These are phyloP conservation scores for Napeogenes inachia DNA, from an alignment of 2,888 invertebrate species.

Conservation along the genomic window DNA sequence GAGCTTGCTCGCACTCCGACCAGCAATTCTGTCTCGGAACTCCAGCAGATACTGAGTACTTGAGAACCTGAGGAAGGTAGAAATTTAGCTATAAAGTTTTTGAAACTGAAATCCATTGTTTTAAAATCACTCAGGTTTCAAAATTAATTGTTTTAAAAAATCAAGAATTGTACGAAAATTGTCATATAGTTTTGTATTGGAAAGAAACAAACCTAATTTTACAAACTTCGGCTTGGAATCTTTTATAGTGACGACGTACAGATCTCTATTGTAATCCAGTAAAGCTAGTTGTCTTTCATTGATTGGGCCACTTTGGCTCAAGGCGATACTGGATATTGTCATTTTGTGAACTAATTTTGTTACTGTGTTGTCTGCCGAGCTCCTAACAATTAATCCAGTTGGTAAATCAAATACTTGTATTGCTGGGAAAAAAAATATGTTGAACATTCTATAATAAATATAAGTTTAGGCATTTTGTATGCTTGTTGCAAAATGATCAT, in stretches of 20 bases:
- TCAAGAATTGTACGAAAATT: too few species aligned
- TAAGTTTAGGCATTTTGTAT: too few species aligned
- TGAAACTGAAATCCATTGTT: too few species aligned
- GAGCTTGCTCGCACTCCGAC: conserved; percentile 66
- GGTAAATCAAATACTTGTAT: conserved; percentile 91
- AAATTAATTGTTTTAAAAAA: too few species aligned
- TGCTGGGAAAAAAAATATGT: conserved; percentile 43
- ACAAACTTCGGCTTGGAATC: conserved; percentile 80
- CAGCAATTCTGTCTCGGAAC: conserved; percentile 64
- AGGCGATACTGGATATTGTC: conserved; percentile 87
- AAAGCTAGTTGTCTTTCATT: conserved; percentile 90
- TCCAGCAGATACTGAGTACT: conserved; percentile 68
- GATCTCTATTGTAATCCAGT: conserved; percentile 92
- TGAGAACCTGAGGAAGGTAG: conserved; percentile 53
- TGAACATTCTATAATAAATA: neutral
- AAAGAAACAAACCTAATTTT: conserved; percentile 80
- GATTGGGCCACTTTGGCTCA: conserved; percentile 89
- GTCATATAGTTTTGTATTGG: neutral
- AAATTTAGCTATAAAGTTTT: neutral
- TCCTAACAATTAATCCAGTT: conserved; percentile 80
- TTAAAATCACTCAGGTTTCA: too few species aligned
- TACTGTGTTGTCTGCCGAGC: conserved; percentile 82
- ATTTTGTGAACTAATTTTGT: conserved; percentile 86
- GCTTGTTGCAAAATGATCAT: neutral
- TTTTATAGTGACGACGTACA: conserved; percentile 87